These are phyloP conservation scores for Diaphora mendica DNA, from an alignment of 2,888 invertebrate genomes.

Conservation along the genomic window DNA sequence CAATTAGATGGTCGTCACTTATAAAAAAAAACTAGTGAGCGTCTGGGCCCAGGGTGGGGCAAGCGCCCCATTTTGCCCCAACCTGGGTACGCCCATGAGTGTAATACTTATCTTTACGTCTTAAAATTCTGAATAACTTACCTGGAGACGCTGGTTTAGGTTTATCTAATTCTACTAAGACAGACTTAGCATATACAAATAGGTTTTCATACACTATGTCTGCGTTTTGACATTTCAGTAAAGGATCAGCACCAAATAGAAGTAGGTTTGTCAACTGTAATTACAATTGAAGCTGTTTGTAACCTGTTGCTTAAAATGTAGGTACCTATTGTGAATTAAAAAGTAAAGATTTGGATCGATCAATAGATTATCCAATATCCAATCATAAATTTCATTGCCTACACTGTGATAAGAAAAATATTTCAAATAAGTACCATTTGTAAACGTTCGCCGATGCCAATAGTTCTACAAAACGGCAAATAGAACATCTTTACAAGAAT, in stretches of 20 bases:
- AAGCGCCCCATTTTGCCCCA: no score
- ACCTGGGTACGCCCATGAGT: no score
- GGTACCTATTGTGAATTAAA: no score
- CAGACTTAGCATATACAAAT: conserved; percentile 64
- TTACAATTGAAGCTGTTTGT: conserved; percentile 7
- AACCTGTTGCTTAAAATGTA: background rate
- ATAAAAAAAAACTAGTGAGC: no score
- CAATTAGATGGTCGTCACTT: no score
- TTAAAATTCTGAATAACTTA: conserved; percentile 6
- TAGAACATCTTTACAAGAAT: conserved; percentile 73
- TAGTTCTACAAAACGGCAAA: conserved; percentile 60
- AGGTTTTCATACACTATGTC: conserved; percentile 64
- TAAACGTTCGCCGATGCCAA: conserved; percentile 57
- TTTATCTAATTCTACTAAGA: conserved; percentile 16
- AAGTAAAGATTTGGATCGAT: background rate
- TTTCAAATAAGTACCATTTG: conserved; percentile 63
- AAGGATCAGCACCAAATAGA: conserved; percentile 74
- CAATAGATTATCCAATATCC: background rate
- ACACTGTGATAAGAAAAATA: background rate
- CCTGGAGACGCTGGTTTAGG: conserved; percentile 10
- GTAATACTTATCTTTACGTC: background rate
- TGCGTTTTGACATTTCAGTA: conserved; percentile 65
- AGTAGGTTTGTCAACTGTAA: conserved; percentile 73
- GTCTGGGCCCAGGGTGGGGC: no score
- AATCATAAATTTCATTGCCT: background rate